Base-by-base conservation (phyloP, 2,113 vertebrate genomes). In the Charadrius vociferus region DNA sequence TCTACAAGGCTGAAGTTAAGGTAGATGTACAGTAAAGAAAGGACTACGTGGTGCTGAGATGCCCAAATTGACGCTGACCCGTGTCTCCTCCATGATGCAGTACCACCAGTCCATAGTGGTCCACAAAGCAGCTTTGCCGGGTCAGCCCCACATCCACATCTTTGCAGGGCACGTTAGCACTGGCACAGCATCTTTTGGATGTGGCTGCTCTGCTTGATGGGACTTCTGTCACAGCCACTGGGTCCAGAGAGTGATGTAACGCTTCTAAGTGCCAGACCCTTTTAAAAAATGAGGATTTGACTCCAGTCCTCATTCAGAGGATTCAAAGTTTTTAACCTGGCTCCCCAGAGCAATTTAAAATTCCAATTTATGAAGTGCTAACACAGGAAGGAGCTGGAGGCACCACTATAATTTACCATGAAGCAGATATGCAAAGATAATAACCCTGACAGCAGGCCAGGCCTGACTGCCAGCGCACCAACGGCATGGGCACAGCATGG, bases 321-420 rank as follows among this genome's bases (percentile, higher is more conserved):
- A 85, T 59, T 72, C 34, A 24, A 32, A 78, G 19, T 37, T 88
- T 85, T 66, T 58, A 88, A 77, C 23, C 21, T 80, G 37, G 11
- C 29, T 91, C 45, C 78, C 74, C 50, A 66, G 50, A 50, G 66
- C 0, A 0, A 91, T 66, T 91, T 78, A 43, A 55, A 84, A 93
- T n/a, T 79, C 78, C 45, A 32, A 75, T 90, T 95, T 75, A 96
- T 86, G 78, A 94, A 93, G 73, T 4, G 34, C 52, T 73, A 80
- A 89, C 45, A 49, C 39, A 91, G 70, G n/a, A 93, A 95, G 49
- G 62, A 90, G 93, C n/a, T 14, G 36, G 34, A 95, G 71, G 81
- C 86, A 95, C 9, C 18, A 5, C 37, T 66, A 0, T 24, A 61
- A 81, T 68, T 89, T 34, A 80, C 49, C 72, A 52, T 2, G 21